These are phyloP conservation scores for Rachycentron canadum DNA, from an alignment of 2,797 vertebrate species.

Conservation along the genomic window DNA sequence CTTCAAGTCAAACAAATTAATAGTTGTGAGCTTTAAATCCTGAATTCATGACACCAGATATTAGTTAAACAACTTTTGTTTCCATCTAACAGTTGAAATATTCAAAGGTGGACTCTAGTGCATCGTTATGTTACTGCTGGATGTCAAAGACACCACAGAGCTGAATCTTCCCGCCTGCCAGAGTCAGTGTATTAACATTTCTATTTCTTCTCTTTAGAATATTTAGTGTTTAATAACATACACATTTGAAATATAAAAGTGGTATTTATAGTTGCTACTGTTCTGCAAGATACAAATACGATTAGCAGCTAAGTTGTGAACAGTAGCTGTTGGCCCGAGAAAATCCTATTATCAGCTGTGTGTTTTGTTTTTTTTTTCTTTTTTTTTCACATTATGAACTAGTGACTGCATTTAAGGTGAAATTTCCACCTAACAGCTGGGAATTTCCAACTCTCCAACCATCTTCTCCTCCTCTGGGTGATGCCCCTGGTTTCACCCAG, in stretches of 20 bases:
- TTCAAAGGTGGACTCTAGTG: background rate
- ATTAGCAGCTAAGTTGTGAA: background rate
- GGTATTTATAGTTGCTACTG: background rate
- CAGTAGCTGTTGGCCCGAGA: background rate
- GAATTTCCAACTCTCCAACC: background rate
- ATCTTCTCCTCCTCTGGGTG: background rate
- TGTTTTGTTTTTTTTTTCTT: background rate
- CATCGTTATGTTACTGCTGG: background rate
- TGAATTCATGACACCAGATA: background rate
- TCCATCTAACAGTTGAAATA: background rate
- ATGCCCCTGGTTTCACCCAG: background rate
- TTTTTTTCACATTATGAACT: background rate
- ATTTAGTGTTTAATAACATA: background rate
- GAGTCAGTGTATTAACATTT: background rate
- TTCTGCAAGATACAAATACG: background rate
- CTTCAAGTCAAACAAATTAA: background rate
- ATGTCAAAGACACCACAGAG: background rate
- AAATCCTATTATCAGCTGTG: background rate
- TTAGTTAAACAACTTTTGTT: background rate
- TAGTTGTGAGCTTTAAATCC: background rate
- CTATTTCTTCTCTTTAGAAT: background rate
- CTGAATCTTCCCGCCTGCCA: background rate
- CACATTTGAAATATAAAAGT: background rate
- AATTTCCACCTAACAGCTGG: background rate
- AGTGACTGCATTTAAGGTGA: background rate